Evolutionary conservation across 2,113 vertebrate genomes (phyloP), one percentile per base, ranked within the genome.

Genomic region (Taxidea taxus): DNA sequence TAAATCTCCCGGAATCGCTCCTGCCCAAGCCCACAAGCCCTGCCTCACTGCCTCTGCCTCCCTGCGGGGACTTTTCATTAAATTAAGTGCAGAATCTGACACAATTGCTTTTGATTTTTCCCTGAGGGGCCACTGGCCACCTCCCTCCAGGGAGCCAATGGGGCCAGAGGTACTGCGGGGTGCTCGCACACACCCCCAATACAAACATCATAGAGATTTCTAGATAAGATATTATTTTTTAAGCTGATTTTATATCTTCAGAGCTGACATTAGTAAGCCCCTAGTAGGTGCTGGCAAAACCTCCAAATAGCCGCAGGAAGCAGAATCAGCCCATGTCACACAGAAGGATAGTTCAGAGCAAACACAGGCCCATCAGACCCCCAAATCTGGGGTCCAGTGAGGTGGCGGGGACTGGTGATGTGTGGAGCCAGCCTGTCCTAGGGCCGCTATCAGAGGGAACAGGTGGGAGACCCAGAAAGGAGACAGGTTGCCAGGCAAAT

Each of bases 11-110:
- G 39, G 74, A 95, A 39, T 86, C 72, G 87, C 93, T 91, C 87
- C 97, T 97, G 92, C 91, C 47, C 12, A 4, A 91, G 81, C 37
- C 95, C 84, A 13, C 10, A 44, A 93, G 54, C 60, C 91, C 68
- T 0, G 0, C 42, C 49, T 72, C 87, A 2, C 12, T 94, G 95
- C 74, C 31, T 90, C 37, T 62, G 81, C 49, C 68, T 37, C 49
- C 86, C 90, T 74, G 31, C 95, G 47, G 78, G 90, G 94, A 29
- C 81, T 88, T 97, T 96, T 93, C 88, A 92, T 97, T 94, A 95
- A 70, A 4, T 97, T 77, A 89, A 97, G 93, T 90, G 82, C 10
- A 44, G 96, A 72, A 58, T 87, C 75, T 78, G 81, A 93, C 6
- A 56, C 64, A 60, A 93, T 82, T 72, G 60, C 42, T 42, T 90